Evolutionary conservation across 2,113 vertebrate species (phyloP).

Genomic region (Promerops cafer): DNA sequence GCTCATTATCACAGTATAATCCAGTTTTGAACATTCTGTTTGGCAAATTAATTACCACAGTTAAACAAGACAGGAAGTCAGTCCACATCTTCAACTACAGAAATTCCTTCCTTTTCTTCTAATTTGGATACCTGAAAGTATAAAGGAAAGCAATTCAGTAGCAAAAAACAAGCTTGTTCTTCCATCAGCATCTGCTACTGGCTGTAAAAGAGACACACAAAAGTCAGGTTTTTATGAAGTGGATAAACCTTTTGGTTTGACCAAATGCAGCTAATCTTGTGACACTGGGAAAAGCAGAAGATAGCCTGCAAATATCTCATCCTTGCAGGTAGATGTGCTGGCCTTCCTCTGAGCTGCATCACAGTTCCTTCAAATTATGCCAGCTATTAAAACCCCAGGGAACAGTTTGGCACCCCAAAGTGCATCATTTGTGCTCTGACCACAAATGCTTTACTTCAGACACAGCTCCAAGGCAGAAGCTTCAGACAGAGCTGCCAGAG

Average conservation of each 20-base stretch:
- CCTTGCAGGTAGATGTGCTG: rapidly evolving
- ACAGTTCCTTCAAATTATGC: neutral
- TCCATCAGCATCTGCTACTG: neutral
- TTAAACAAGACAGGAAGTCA: neutral
- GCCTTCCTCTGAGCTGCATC: neutral
- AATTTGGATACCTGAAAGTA: constrained; percentile 57
- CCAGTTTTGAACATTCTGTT: neutral
- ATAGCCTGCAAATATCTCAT: neutral
- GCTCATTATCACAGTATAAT: neutral
- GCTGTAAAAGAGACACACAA: neutral
- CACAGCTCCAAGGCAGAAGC: neutral
- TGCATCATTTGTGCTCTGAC: neutral
- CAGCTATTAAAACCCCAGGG: neutral
- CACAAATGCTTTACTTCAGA: neutral
- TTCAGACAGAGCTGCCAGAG: neutral
- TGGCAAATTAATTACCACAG: neutral
- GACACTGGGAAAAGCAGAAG: neutral
- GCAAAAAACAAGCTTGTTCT: neutral
- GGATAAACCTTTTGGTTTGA: neutral
- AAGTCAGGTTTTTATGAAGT: neutral
- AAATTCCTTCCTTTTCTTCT: constrained; percentile 19
- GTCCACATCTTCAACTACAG: neutral
- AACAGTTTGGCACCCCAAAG: neutral
- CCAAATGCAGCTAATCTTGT: neutral
- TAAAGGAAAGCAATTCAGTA: neutral